A percentile compares a stretch with the other conserved stretches of the same genome.
Evolutionary conservation across 2,888 invertebrate species (phyloP).

Genomic region (Incurvaria masculella): DNA sequence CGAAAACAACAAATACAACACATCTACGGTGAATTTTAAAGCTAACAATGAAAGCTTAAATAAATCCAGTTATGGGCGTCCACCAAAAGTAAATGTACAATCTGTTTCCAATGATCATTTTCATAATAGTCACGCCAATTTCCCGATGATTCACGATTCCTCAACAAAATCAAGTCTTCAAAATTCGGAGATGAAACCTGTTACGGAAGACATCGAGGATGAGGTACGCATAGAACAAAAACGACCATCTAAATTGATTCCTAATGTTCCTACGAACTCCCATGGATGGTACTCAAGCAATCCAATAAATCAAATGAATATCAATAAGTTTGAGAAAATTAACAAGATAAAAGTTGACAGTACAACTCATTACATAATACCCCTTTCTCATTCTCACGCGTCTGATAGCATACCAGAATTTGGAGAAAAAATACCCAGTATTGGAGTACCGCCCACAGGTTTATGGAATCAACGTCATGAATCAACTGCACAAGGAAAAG

Average conservation of each 20-base stretch:
- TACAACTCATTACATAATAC: constrained; percentile 43
- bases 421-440: constrained; percentile 39
- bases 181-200: constrained; percentile 23
- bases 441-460: constrained; percentile 40
- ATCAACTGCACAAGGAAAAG: background rate
- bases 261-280: constrained; percentile 41
- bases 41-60: constrained; percentile 2
- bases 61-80: constrained; percentile 13
- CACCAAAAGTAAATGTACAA: constrained; percentile 3
- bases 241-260: constrained; percentile 36
- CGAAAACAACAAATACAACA: constrained; percentile 1
- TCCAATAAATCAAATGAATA: constrained; percentile 24
- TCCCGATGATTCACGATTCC: constrained; percentile 42
- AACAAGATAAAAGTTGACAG: constrained; percentile 37
- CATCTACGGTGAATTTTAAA: background rate
- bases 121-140: constrained; percentile 48
- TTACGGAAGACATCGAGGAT: constrained; percentile 27
- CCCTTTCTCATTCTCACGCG: constrained; percentile 32
- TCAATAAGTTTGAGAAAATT: constrained; percentile 27
- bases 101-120: background rate
- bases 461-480: constrained; percentile 26
- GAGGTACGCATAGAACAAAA: constrained; percentile 25
- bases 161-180: constrained; percentile 18
- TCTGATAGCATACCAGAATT: constrained; percentile 31
- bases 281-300: constrained; percentile 49